Base-by-base conservation (phyloP, 2,113 vertebrate genomes). In the Tragelaphus imberbis region DNA sequence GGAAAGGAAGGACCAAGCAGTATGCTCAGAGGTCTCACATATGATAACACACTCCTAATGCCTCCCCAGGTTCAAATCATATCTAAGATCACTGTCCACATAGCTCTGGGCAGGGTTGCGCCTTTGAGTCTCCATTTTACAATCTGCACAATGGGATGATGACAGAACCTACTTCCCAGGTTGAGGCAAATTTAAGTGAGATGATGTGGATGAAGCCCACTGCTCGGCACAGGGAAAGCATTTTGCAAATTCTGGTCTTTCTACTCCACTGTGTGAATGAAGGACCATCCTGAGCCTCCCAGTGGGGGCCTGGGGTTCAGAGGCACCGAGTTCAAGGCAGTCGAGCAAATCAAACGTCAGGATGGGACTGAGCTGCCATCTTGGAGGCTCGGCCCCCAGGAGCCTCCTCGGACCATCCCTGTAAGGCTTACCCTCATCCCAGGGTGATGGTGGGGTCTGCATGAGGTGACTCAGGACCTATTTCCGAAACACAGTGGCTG, bases 181-280 rank as follows among this genome's bases (percentile, higher is more conserved):
- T 28, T 3, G 47, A 91, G 81, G 80, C 6, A 3, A 47, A 23
- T 36, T 33, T 21, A 30, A 8, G 25, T 5, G 27, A n/a, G 4
- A 44, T 1, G 4, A 27, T 12, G 7, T 12, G 28, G 23, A 28
- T 30, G 28, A 58, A 59, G 40, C 7, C 58, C 61, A 68, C 47
- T 5, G 65, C 65, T 87, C 6, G 2, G 33, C 40, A 77, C 65
- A 47, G 16, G 55, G 55, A 59, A 27, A 75, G 10, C 10, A 2
- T 55, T 77, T 80, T 55, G 58, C 47, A 63, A 44, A 88, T 25
- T 40, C 17, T 30, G 6, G 17, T 27, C 51, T 40, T n/a, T 51
- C 23, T 17, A 0, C n/a, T 23, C 5, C 8, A 9, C 14, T 28
- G 15, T 8, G 15, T 27, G 7, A 19, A 4, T 17, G 28, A 3